These are phyloP conservation scores for Lateolabrax maculatus DNA, from an alignment of 2,797 vertebrate species.

Conservation along the genomic window DNA sequence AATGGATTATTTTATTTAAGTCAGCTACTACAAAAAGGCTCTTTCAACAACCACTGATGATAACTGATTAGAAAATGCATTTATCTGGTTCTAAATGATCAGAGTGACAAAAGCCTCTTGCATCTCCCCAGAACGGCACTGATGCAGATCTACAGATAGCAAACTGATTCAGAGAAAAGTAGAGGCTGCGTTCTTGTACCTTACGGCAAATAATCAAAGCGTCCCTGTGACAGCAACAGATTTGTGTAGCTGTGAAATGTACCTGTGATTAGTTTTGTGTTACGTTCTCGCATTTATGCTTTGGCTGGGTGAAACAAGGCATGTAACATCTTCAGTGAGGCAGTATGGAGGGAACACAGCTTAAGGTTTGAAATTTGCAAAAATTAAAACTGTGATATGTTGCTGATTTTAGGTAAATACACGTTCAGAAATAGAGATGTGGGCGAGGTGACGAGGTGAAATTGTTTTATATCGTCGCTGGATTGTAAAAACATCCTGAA, in stretches of 20 bases:
- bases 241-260: constrained; percentile 25
- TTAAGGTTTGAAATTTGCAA: background rate
- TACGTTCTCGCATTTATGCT: background rate
- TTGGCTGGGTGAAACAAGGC: background rate
- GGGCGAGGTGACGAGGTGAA: background rate
- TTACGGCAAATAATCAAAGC: constrained; percentile 10
- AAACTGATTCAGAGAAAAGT: constrained; percentile 21
- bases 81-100: background rate
- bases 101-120: background rate
- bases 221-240: constrained; percentile 9
- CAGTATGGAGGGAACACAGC: background rate
- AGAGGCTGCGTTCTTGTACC: background rate
- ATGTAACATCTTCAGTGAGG: background rate
- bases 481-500: background rate
- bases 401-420: background rate
- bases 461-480: background rate
- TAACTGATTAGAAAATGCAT: background rate
- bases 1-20: constrained; percentile 1
- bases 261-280: constrained; percentile 20
- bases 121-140: background rate
- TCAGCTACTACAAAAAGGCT: background rate
- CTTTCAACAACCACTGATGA: constrained; percentile 9
- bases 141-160: constrained; percentile 14
- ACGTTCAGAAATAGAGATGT: background rate
- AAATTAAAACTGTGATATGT: background rate